Conservation (phyloP, 1,140 invertebrate species). For the Yoshiicerus persimilis region DNA sequence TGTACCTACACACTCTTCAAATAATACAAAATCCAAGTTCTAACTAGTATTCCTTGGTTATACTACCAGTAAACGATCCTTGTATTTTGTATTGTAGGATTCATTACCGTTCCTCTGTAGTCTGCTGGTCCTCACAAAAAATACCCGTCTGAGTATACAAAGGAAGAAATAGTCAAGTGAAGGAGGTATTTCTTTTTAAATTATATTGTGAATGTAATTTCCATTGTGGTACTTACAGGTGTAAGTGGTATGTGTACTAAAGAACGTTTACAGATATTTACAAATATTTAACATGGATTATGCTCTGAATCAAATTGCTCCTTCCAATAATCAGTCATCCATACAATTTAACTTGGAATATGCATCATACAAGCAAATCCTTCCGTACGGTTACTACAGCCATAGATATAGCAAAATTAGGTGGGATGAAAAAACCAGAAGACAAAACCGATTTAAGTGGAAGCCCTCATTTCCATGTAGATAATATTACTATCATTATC, state of each 20-base stretch:
- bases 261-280: neutral
- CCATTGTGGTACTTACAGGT: neutral
- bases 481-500: constrained; percentile 2
- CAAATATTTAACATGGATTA: neutral
- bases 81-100: neutral
- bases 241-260: neutral
- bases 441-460: neutral
- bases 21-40: neutral
- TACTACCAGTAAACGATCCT: neutral
- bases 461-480: neutral
- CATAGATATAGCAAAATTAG: neutral
- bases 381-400: neutral
- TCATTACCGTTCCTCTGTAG: neutral
- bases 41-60: neutral
- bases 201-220: neutral
- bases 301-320: neutral
- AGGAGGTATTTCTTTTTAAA: neutral
- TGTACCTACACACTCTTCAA: neutral
- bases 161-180: neutral
- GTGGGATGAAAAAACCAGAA: neutral
- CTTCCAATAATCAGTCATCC: neutral
- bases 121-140: neutral
- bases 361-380: neutral
- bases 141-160: neutral
- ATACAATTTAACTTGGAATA: neutral